Evolutionary conservation across 2,113 vertebrate genomes (phyloP), one percentile per base, ranked within the genome.

Genomic region (Cyrtonyx montezumae): DNA sequence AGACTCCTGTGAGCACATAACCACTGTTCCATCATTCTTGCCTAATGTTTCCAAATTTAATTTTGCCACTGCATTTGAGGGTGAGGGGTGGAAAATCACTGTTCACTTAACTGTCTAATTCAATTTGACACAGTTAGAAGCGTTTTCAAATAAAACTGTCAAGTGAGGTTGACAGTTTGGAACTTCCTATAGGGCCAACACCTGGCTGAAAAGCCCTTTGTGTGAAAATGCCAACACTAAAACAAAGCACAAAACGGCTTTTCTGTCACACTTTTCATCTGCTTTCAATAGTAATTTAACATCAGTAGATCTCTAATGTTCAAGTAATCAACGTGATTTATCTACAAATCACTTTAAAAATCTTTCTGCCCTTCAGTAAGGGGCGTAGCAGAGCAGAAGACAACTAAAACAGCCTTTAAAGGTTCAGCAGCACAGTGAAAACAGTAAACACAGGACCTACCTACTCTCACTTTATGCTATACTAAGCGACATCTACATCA

Each of bases 81-180:
- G n/a, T 37, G 28, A 82, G 16, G 67, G 36, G 30, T 79, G 23
- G 55, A 23, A 95, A 94, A 92, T 73, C 69, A 55, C 61, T 42
- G 20, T 65, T 91, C 76, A 8, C 46, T 91, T 93, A 92, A 67
- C 58, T 37, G 34, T 37, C 87, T 87, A 16, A 17, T 46, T 81
- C 77, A 79, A 13, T 74, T 37, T 87, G 85, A 81, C 74, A 15
- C 34, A 76, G 68, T 58, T 73, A 61, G 86, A 79, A 91, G 74
- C 18, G 20, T 40, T 94, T 93, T 80, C 88, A 95, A 91, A 91
- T 37, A 80, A 74, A 93, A 62, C 80, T 83, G 70, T 73, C 80
- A 83, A 53, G 53, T 49, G 45, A 80, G 83, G n/a, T 10, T 87
- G 82, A 84, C 87, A 89, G 91, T 56, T 80, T 9, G 88, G 79